Evolutionary conservation across 92 coral and sea anemone genomes (phyloP), one percentile per base, ranked within the genome.

Genomic region (Palythoa caribaeorum): DNA sequence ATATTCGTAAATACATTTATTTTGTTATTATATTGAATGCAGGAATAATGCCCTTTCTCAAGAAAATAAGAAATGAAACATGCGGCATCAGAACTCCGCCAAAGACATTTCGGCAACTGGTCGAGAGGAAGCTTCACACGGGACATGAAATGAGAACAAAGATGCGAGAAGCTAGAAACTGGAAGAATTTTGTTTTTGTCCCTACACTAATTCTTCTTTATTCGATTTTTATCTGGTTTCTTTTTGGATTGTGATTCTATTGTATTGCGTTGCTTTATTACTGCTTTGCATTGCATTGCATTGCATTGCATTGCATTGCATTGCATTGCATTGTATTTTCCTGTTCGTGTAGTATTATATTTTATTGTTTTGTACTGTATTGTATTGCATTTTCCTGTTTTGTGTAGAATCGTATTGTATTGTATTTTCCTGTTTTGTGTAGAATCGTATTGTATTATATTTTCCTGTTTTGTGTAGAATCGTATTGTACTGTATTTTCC

Each of bases 11-110:
- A 28, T 16, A 6, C 38, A 12, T 19, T 51, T 10, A 35, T 53
- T 59, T 17, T n/a, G 36, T 21, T 35, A 38, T 1, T 57, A 0
- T 20, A 5, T 40, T 81, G 16, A 78, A 3, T 39, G 21, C 76
- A 81, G 86, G 86, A 39, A 81, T 81, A 63, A 81, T 81, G 86
- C 86, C 86, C 8, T 81, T 81, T 51, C 86, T 81, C 28, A 81
- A 81, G 47, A 20, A 65, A 44, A n/a, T 81, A 21, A 51, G 86
- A 69, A 66, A 81, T 3, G 86, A 81, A 66, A 81, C 86, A 65
- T 28, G 86, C 28, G 86, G 86, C 21, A 65, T 81, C 57, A 66
- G 21, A 19, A n/a, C 59, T 37, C 72, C 73, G 20, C 28, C 73
- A 28, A 16, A 60, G 62, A 20, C 38, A 16, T 65, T 57, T 2